phyloP scores from a whole-genome alignment of 2,888 invertebrate species.

The Loripinus fragilis region DNA sequence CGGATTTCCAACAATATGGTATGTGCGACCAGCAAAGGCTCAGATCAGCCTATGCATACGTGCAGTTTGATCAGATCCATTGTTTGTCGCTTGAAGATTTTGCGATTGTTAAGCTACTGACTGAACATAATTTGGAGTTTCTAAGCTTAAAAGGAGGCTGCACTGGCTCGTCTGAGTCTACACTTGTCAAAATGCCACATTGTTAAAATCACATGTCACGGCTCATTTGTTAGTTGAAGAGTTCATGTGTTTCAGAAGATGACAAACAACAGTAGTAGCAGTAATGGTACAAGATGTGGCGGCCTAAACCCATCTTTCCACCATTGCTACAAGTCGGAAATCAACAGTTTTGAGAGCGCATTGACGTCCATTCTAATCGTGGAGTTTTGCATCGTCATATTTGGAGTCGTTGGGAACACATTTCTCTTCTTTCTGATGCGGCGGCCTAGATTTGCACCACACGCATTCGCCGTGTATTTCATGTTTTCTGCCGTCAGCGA shows the following conservation, averaged over 20 bases:
- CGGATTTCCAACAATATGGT: no score
- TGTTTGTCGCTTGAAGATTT: no score
- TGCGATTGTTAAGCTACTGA: no score
- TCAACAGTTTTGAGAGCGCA: background rate
- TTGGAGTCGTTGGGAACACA: background rate
- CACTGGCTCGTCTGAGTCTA: no score
- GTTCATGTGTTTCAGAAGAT: background rate
- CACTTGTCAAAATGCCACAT: no score
- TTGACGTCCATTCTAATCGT: background rate
- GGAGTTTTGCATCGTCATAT: background rate
- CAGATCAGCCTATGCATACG: no score
- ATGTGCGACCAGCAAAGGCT: no score
- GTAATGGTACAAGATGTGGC: background rate
- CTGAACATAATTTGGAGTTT: no score
- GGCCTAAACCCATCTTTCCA: constrained; percentile 2
- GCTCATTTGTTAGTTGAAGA: no score
- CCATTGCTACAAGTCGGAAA: background rate
- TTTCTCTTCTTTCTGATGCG: background rate
- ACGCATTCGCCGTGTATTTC: constrained; percentile 2
- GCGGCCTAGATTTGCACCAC: background rate
- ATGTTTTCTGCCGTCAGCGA: background rate
- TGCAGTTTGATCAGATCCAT: no score
- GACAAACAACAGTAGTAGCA: background rate
- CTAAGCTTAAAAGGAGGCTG: no score
- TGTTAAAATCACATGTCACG: no score